Conservation (phyloP, 1,140 invertebrate genomes). For the Dryas iulia region DNA sequence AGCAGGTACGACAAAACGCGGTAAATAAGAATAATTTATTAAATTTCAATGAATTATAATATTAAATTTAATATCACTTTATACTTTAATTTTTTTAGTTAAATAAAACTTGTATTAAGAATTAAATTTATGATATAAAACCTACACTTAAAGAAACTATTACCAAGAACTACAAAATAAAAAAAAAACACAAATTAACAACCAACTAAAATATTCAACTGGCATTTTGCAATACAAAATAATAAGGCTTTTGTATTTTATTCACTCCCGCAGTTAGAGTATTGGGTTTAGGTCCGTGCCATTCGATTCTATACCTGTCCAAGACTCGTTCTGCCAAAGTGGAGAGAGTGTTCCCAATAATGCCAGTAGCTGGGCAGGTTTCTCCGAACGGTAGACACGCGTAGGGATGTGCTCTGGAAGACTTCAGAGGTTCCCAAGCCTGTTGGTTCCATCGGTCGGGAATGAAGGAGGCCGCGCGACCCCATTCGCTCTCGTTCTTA, state of each 20-base stretch:
- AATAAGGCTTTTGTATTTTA: conserved; percentile 61
- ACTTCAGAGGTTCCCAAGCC: conserved; percentile 56
- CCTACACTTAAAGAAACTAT: background rate
- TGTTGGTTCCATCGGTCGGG: conserved; percentile 64
- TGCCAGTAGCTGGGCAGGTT: conserved; percentile 52
- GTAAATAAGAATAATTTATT: too few species aligned
- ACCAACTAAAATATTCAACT: conserved; percentile 25
- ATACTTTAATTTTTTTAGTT: too few species aligned
- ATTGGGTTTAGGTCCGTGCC: conserved; percentile 60
- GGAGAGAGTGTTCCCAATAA: conserved; percentile 48
- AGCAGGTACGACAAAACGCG: too few species aligned
- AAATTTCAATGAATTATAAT: too few species aligned
- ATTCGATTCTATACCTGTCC: conserved; percentile 65
- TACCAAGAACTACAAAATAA: background rate
- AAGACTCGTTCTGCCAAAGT: conserved; percentile 48
- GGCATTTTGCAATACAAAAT: conserved; percentile 68
- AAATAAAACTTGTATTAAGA: too few species aligned
- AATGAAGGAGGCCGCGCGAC: conserved; percentile 60
- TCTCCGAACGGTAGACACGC: conserved; percentile 62
- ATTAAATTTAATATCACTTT: too few species aligned
- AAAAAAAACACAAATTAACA: background rate
- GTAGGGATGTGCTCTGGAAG: conserved; percentile 52
- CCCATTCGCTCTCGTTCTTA: conserved; percentile 61
- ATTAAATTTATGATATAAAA: background rate
- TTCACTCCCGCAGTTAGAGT: conserved; percentile 55